phyloP scores from a whole-genome alignment of 1,140 invertebrate genomes.

The Venustaconcha ellipsiformis region DNA sequence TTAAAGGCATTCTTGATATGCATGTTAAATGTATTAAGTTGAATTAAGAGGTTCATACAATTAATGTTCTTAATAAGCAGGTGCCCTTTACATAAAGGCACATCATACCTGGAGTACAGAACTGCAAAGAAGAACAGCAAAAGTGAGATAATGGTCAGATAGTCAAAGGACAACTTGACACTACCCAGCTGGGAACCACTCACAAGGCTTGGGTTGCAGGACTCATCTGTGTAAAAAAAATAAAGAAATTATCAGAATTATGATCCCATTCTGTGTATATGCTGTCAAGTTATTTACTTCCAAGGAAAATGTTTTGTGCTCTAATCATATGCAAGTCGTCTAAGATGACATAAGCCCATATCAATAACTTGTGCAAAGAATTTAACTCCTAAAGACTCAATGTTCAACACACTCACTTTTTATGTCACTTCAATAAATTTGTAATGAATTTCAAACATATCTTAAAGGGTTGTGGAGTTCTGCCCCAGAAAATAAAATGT shows the following conservation, averaged over 20 bases:
- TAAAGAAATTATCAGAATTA: not conserved
- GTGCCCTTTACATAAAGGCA: not conserved
- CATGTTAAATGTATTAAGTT: not conserved
- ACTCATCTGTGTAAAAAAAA: conserved; percentile 71
- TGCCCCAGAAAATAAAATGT: too few species aligned
- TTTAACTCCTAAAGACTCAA: not conserved
- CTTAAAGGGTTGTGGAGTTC: too few species aligned
- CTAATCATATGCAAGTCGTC: not conserved
- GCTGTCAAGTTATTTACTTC: not conserved
- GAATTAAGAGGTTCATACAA: not conserved
- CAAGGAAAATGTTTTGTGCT: not conserved
- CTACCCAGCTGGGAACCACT: conserved; percentile 27
- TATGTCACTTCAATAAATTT: too few species aligned
- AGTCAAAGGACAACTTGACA: conserved; percentile 51
- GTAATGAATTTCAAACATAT: too few species aligned
- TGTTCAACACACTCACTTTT: not conserved
- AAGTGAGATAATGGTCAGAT: conserved; percentile 84
- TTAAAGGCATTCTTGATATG: not conserved
- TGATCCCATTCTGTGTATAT: not conserved
- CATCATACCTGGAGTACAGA: conserved; percentile 83
- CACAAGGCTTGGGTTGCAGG: conserved; percentile 81
- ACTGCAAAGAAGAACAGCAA: conserved; percentile 95
- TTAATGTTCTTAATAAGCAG: not conserved
- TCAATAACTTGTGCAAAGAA: not conserved
- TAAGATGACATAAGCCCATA: not conserved